Conservation (phyloP, 2,888 invertebrate species). For the Leistus spinibarbis region DNA sequence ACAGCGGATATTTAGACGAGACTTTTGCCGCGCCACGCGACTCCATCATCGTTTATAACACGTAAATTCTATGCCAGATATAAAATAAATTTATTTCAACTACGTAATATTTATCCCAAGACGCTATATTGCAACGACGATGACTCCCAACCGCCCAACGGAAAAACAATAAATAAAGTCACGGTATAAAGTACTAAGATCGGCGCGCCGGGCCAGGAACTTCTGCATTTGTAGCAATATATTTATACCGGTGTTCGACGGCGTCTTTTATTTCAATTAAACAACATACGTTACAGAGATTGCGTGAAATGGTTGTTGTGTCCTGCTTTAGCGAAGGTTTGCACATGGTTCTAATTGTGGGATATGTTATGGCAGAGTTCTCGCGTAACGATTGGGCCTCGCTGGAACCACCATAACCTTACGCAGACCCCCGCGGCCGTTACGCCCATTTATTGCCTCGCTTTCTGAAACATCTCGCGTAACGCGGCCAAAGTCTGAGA, state of each 20-base stretch:
- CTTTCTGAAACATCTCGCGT: conserved; percentile 31
- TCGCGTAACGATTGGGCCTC: neutral
- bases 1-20: neutral
- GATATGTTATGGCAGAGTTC: neutral
- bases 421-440: conserved; percentile 1
- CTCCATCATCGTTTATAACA: conserved; percentile 22
- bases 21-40: neutral
- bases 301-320: neutral
- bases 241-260: neutral
- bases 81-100: neutral
- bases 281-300: conserved; percentile 12
- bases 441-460: conserved; percentile 23
- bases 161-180: conserved; percentile 4
- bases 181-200: conserved; percentile 11
- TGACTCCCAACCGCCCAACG: neutral
- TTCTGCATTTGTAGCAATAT: conserved; percentile 18
- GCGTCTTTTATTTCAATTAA: conserved; percentile 26
- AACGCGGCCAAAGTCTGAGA: conserved; percentile 21
- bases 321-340: neutral
- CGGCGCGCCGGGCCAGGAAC: neutral
- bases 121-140: neutral
- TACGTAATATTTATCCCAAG: neutral
- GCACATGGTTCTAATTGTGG: neutral
- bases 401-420: neutral
- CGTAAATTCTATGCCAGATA: neutral